phyloP scores from a whole-genome alignment of 2,888 invertebrate species.

The Spilosoma lubricipeda region DNA sequence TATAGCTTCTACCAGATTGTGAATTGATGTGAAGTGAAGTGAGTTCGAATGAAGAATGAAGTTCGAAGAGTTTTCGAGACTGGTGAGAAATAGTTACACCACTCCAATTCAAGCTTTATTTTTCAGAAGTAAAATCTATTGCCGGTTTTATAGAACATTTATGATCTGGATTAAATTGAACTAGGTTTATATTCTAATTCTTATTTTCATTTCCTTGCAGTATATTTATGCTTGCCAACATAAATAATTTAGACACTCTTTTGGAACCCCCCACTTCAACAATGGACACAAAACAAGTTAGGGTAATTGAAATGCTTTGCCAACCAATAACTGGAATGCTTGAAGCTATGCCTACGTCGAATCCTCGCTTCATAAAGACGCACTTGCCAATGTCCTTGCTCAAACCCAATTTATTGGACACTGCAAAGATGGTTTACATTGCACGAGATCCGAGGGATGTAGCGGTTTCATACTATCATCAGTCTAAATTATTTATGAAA shows the following conservation, averaged over 20 bases:
- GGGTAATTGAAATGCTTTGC: not conserved
- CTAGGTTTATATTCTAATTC: not conserved
- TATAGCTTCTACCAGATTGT: not conserved
- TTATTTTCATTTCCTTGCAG: conserved; percentile 1
- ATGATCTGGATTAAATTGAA: not conserved
- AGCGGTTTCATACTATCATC: conserved; percentile 90
- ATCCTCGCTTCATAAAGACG: conserved; percentile 88
- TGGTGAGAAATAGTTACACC: not conserved
- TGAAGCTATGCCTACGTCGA: conserved; percentile 43
- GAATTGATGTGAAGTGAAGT: no score
- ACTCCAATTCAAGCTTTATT: not conserved
- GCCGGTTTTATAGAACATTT: not conserved
- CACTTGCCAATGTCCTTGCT: conserved; percentile 91
- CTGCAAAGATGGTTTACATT: conserved; percentile 88
- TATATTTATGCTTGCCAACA: conserved; percentile 5
- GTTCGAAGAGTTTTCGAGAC: not conserved
- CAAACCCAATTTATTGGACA: conserved; percentile 83
- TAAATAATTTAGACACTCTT: not conserved
- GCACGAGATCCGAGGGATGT: conserved; percentile 93
- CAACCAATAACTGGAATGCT: conserved; percentile 29
- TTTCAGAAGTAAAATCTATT: not conserved
- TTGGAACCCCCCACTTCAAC: not conserved
- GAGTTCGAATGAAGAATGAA: no score
- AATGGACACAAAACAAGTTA: conserved; percentile 5
- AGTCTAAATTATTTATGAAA: conserved; percentile 85